Evolutionary conservation across 2,888 invertebrate species (phyloP), one percentile per base, ranked within the genome.

Genomic region (Carabus problematicus): DNA sequence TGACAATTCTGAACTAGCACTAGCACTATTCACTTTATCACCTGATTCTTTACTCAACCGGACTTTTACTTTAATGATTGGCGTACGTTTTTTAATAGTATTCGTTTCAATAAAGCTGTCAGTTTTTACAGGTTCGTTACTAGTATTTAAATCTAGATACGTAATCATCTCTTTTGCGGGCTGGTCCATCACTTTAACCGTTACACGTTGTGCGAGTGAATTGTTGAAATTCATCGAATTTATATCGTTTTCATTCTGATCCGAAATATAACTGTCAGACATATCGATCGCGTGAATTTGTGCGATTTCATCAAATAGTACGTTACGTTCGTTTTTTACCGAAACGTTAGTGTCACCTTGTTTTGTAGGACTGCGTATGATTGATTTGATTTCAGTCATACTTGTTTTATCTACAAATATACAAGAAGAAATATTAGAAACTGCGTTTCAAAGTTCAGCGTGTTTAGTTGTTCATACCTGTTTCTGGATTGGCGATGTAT

Each of bases 61-160:
- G 40, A 66, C 58, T 49, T 66, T 66, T 16, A 66, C 58, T 66
- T 59, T 58, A 40, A 66, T 49, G 11, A 66, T 8, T 19, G 43
- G 16, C 18, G 58, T 16, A 11, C 45, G 58, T 16, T 12, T 14
- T 12, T 56, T 14, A 12, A 16, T 29, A 39, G 58, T 40, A 40
- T 18, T 16, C 9, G 43, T 45, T 40, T 41, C 40, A 16, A 16
- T 19, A 29, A 41, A 9, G 8, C 56, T 40, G 29, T 52, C 42
- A 11, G 47, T 47, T 52, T 52, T 64, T 9, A 54, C 47, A 11
- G 14, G 64, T 14, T 43, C 14, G n/a, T 54, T 19, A 56, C 39
- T 18, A 64, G 56, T 56, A 39, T 56, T 56, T 39, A 39, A 39
- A n/a, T 66, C 40, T 56, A 40, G 58, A 39, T 19, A 14, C 58